A percentile compares a stretch with the other conserved stretches of the same genome.
Evolutionary conservation across 2,113 vertebrate genomes (phyloP).

Genomic region (Leucosticte australis): DNA sequence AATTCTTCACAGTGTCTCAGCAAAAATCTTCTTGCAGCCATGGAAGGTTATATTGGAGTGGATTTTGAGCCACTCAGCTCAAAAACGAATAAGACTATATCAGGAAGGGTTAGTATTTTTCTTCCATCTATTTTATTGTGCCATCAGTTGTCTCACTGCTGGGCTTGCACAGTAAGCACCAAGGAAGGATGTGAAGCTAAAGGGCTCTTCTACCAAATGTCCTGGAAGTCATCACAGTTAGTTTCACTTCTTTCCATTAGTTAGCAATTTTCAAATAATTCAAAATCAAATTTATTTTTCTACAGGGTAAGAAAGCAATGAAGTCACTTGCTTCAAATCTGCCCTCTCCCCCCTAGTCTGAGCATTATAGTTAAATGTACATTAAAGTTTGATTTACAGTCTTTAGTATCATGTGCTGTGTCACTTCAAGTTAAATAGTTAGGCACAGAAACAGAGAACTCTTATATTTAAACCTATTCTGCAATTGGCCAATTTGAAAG

Average conservation of each 20-base stretch:
- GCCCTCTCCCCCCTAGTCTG: not conserved
- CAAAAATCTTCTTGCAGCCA: constrained; percentile 90
- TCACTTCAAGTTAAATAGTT: not conserved
- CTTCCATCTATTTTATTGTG: not conserved
- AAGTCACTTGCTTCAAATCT: not conserved
- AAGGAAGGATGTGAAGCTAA: not conserved
- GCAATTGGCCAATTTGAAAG: not conserved
- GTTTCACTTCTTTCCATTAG: not conserved
- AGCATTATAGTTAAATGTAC: not conserved
- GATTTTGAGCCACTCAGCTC: constrained; percentile 98
- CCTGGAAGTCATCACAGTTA: not conserved
- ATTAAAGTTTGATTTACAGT: not conserved
- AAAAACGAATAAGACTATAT: constrained; percentile 91
- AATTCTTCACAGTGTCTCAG: constrained; percentile 92
- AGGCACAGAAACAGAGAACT: not conserved
- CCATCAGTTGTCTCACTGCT: not conserved
- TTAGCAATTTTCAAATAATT: not conserved
- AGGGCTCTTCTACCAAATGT: not conserved
- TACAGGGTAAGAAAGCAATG: not conserved
- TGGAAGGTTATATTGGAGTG: constrained; percentile 98
- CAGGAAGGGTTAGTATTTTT: constrained; percentile 86
- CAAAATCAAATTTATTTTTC: not conserved
- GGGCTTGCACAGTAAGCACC: not conserved
- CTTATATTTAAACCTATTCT: not conserved
- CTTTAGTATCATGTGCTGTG: not conserved